Evolutionary conservation across 2,113 vertebrate genomes (phyloP), one percentile per base, ranked within the genome.

Genomic region (Gobio gobio): DNA sequence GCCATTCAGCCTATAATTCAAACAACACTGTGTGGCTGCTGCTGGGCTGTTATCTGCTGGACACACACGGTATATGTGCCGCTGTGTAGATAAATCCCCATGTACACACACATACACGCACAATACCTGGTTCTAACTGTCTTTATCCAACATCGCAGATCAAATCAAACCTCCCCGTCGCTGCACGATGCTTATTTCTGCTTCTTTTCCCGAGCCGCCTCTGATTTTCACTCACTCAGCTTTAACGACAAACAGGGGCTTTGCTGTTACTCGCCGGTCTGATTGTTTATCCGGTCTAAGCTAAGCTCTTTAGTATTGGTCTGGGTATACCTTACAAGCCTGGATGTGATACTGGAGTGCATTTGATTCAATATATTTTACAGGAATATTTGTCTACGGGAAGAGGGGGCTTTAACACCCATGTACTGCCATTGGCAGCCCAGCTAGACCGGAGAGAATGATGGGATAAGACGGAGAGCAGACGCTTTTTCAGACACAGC

Each of bases 381-480:
- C 66, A 51, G 80, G 59, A 80, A 79, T 83, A 88, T 88, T 88
- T 88, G 84, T 86, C 84, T 75, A 75, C 12, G 78, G 80, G 49
- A 61, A 83, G 75, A 86, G 68, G 79, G 58, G 64, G 82, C 75
- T 88, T 85, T 79, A 88, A 88, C 45, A 82, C 70, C 75, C 80
- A 74, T 83, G 75, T 68, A 83, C 64, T 88, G 79, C 87, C 79
- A 85, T 77, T 64, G 87, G 87, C 80, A 18, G 63, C 58, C 84
- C 86, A 58, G 78, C 83, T 70, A 86, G 88, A 89, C 86, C 88
- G 77, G 75, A 86, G 83, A 89, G 80, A 89, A 89, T 86, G 86
- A 61, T n/a, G 56, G 75, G 80, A 89, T 86, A 82, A 88, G 85
- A 88, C 85, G 76, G 61, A 77, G 82, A 68, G 76, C 81, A 86